These are phyloP conservation scores for Rhynchonycteris naso DNA, from an alignment of 2,797 vertebrate species.

Conservation along the genomic window DNA sequence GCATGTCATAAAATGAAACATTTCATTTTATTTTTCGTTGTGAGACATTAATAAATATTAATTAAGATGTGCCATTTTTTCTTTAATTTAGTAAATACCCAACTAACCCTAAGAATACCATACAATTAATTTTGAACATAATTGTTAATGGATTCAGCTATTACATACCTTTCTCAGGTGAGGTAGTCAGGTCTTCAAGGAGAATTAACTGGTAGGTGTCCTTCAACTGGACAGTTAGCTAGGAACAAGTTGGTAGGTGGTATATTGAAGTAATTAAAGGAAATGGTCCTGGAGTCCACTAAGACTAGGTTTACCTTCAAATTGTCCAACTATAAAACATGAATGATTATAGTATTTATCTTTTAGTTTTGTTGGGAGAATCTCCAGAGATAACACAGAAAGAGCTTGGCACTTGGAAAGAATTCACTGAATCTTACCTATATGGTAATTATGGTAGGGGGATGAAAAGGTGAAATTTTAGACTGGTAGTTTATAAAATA, in stretches of 20 bases:
- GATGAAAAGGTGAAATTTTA: not conserved
- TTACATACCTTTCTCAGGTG: not conserved
- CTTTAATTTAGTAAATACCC: not conserved
- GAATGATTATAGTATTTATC: not conserved
- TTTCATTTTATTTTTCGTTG: constrained; percentile 8
- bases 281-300: not conserved
- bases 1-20: not conserved
- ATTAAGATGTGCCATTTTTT: not conserved
- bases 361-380: not conserved
- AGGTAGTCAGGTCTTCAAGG: not conserved
- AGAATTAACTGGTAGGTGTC: not conserved
- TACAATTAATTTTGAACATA: constrained; percentile 16
- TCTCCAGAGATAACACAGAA: not conserved
- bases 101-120: not conserved
- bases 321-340: not conserved
- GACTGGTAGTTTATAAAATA: not conserved
- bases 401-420: not conserved
- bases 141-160: not conserved
- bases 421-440: not conserved
- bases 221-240: not conserved
- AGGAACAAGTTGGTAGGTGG: not conserved
- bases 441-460: not conserved
- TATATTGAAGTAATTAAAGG: not conserved
- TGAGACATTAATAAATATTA: not conserved
- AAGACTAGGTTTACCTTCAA: not conserved